A percentile compares a stretch with the other conserved stretches of the same genome.
Conservation (phyloP, 2,888 invertebrate species). For the Spisula subtruncata region DNA sequence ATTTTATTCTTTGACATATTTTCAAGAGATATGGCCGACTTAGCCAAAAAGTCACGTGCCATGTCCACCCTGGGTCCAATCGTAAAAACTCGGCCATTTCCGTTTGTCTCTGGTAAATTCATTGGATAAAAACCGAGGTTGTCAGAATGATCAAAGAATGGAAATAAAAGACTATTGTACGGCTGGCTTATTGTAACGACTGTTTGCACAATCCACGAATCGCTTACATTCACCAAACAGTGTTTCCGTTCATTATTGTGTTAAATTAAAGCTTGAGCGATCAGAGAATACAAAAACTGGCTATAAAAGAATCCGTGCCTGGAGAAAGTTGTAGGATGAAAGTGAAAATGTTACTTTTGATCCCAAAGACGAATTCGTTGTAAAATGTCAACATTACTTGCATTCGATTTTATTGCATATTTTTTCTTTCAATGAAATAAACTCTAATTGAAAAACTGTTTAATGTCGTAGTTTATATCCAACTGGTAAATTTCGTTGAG, state of each 20-base stretch:
- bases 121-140: too few relatives aligned
- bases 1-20: too few relatives aligned
- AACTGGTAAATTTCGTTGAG: not conserved
- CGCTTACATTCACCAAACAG: too few relatives aligned
- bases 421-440: not conserved
- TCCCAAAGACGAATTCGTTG: not conserved
- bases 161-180: too few relatives aligned
- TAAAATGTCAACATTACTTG: slow-evolving; percentile 7
- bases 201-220: too few relatives aligned
- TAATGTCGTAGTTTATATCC: not conserved
- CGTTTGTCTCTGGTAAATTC: too few relatives aligned
- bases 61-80: too few relatives aligned
- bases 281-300: not conserved
- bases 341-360: slow-evolving; percentile 14
- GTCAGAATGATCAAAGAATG: too few relatives aligned
- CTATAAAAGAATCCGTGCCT: not conserved
- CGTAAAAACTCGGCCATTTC: too few relatives aligned
- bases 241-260: not conserved
- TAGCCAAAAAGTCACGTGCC: too few relatives aligned
- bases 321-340: not conserved
- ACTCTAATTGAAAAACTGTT: slow-evolving; percentile 1
- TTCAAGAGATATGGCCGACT: too few relatives aligned
- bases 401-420: slow-evolving; percentile 6
- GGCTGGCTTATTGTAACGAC: too few relatives aligned
- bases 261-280: not conserved